Conservation (phyloP, 2,797 vertebrate genomes). For the Eospalax fontanierii region DNA sequence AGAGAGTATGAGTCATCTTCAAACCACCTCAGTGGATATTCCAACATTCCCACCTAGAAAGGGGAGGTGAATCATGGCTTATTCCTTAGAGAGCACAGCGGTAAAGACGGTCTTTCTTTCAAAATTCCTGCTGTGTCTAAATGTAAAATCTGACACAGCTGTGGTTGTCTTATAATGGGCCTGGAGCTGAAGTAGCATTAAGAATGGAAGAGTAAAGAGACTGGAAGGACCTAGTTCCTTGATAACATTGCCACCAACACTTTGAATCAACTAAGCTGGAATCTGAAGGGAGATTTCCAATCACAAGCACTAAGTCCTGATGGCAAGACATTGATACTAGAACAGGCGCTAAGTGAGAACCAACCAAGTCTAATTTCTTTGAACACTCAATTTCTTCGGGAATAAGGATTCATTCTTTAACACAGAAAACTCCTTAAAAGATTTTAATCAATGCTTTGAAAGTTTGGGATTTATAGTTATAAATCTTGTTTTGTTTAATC, state of each 20-base stretch:
- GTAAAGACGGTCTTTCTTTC: background rate
- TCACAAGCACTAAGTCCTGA: background rate
- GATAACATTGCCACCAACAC: too few species aligned
- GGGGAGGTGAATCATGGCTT: background rate
- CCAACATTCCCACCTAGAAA: background rate
- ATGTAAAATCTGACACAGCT: background rate
- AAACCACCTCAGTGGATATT: background rate
- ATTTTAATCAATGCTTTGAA: slow-evolving; percentile 96
- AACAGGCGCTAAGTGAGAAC: background rate
- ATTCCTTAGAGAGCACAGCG: background rate
- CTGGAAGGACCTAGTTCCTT: background rate
- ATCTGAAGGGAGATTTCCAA: background rate
- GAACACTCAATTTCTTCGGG: background rate
- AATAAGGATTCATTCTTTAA: background rate
- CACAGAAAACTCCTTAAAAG: background rate
- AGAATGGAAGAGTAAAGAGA: background rate
- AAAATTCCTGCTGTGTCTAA: too few species aligned
- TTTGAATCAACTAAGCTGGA: background rate
- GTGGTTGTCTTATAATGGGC: background rate
- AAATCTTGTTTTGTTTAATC: slow-evolving; percentile 78
- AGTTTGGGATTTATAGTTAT: slow-evolving; percentile 97
- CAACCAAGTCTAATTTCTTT: background rate
- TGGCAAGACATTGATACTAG: background rate
- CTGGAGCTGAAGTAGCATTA: background rate
- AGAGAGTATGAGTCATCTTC: background rate